Percentiles rank a stretch among this genome's conserved stretches.
These are phyloP conservation scores for Neopipo cinnamomea DNA, from an alignment of 2,113 vertebrate species.

Conservation along the genomic window DNA sequence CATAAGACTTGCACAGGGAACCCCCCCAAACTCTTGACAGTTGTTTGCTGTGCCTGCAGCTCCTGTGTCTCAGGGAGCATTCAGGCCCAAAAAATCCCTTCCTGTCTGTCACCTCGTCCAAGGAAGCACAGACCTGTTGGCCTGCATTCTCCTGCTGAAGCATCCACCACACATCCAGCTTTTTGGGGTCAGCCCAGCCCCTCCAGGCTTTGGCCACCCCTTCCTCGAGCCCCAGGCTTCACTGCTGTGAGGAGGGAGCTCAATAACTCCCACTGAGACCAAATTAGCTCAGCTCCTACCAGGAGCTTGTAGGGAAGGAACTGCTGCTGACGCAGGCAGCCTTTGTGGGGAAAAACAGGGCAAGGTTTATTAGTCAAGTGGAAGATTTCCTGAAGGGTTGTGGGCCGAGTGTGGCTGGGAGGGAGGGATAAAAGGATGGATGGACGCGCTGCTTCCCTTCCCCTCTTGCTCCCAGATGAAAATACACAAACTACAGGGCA, in stretches of 20 bases:
- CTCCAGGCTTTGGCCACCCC: neutral
- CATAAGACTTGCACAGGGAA: neutral
- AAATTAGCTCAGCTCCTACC: conserved; percentile 51
- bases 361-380: neutral
- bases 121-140: neutral
- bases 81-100: neutral
- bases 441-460: neutral
- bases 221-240: neutral
- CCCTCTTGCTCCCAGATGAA: neutral
- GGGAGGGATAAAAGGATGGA: neutral
- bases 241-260: conserved; percentile 3
- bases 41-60: neutral
- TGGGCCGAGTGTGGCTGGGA: neutral
- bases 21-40: neutral
- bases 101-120: neutral
- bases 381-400: neutral
- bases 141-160: neutral
- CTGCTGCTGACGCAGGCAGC: neutral
- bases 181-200: neutral
- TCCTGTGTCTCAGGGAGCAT: neutral
- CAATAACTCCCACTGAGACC: conserved; percentile 41
- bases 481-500: fast-evolving
- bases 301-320: conserved; percentile 22
- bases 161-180: neutral
- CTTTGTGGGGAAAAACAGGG: conserved; percentile 2